Evolutionary conservation across 1,140 invertebrate genomes (phyloP).

Genomic region (Aricia agestis): DNA sequence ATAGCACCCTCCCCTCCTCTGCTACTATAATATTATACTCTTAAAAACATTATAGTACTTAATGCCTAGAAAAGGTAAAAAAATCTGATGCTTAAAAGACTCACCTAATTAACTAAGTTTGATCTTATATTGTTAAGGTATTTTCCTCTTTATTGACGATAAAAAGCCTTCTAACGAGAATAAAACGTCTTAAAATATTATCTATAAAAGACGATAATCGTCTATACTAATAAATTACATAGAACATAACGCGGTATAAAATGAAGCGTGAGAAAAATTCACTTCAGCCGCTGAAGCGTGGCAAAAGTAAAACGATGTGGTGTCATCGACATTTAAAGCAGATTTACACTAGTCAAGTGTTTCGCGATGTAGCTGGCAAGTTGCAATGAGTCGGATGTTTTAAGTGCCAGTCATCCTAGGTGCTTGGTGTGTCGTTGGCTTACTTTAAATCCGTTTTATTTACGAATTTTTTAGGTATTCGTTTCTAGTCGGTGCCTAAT

Average conservation of each 20-base stretch:
- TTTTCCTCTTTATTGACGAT: not conserved
- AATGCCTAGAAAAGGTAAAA: too few species aligned
- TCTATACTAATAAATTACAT: constrained; percentile 8
- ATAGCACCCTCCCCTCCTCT: too few species aligned
- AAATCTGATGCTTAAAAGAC: too few species aligned
- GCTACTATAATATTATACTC: too few species aligned
- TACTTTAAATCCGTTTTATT: not conserved
- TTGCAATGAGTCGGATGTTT: constrained; percentile 13
- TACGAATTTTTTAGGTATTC: too few species aligned
- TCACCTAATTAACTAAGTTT: too few species aligned
- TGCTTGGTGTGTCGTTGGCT: not conserved
- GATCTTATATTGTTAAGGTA: not conserved
- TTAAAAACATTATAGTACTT: too few species aligned
- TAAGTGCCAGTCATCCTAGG: not conserved
- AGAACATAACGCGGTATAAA: constrained; percentile 19
- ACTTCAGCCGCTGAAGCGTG: constrained; percentile 42
- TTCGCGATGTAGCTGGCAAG: constrained; percentile 17
- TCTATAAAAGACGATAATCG: not conserved
- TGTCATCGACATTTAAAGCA: constrained; percentile 35
- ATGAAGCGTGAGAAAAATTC: constrained; percentile 42
- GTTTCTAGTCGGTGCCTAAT: too few species aligned
- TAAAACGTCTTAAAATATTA: not conserved
- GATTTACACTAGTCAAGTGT: not conserved
- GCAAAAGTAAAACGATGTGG: constrained; percentile 30
- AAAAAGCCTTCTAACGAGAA: not conserved